Conservation (phyloP, 2,888 invertebrate species). For the Ganaspis brasiliensis region DNA sequence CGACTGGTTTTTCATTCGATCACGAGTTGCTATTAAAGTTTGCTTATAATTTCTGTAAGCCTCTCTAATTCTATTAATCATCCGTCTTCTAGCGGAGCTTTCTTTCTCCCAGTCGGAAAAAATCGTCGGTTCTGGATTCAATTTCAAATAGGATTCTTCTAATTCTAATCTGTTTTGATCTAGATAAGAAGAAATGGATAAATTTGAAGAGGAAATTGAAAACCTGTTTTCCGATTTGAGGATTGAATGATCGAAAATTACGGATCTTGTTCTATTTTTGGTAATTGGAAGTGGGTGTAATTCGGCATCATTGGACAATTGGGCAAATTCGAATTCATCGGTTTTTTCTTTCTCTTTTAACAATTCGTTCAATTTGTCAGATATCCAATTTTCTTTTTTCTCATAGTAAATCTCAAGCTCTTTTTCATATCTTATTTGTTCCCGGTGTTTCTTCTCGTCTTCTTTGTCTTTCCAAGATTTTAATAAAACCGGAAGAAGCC, state of each 20-base stretch:
- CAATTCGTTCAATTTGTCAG: conserved; percentile 48
- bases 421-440: conserved; percentile 79
- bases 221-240: too few relatives aligned
- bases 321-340: conserved; percentile 77
- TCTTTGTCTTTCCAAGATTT: conserved; percentile 78
- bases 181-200: too few relatives aligned
- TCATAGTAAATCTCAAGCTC: conserved; percentile 56
- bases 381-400: conserved; percentile 56
- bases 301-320: too few relatives aligned
- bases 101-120: conserved; percentile 21
- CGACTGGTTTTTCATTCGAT: conserved; percentile 52
- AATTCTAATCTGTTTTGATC: conserved; percentile 1
- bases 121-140: conserved; percentile 76
- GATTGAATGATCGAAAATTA: too few relatives aligned
- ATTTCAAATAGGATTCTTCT: background rate
- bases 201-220: too few relatives aligned
- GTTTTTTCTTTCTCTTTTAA: background rate
- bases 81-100: conserved; percentile 75
- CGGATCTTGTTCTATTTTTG: too few relatives aligned
- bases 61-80: conserved; percentile 80
- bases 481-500: conserved; percentile 77
- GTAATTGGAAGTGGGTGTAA: too few relatives aligned
- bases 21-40: conserved; percentile 71
- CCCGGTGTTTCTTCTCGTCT: conserved; percentile 58
- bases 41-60: conserved; percentile 81